These are phyloP conservation scores for Mesocentrotus franciscanus DNA, from an alignment of 53 echinoderm and acorn worm genomes.

Conservation along the genomic window DNA sequence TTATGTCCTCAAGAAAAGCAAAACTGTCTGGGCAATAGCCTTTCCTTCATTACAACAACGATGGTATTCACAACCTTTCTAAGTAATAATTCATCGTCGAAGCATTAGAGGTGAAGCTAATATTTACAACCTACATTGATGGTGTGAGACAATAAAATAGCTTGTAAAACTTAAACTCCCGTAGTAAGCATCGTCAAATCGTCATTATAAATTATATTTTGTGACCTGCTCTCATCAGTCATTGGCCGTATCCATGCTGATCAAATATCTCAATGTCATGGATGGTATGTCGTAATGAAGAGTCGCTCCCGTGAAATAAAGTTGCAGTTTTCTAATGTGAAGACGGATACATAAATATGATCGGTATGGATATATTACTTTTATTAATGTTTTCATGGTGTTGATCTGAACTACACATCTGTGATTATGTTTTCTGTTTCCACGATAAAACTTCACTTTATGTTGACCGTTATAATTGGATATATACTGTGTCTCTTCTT, in stretches of 20 bases:
- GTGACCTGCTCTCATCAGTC: neutral
- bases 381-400: neutral
- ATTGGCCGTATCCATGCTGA: neutral
- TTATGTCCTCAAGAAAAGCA: neutral
- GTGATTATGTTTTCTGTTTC: neutral
- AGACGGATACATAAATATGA: neutral
- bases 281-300: neutral
- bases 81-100: neutral
- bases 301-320: neutral
- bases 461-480: neutral
- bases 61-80: neutral
- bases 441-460: neutral
- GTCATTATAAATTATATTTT: constrained; percentile 44
- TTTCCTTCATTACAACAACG: neutral
- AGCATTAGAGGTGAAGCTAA: neutral
- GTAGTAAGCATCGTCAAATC: constrained; percentile 4
- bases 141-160: constrained; percentile 40
- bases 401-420: neutral
- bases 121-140: constrained; percentile 4
- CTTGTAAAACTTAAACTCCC: constrained; percentile 22
- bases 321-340: neutral
- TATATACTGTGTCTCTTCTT: neutral
- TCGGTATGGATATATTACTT: neutral
- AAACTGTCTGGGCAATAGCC: neutral
- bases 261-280: neutral